Percentiles rank a stretch among this genome's conserved stretches.
phyloP scores from a whole-genome alignment of 2,888 invertebrate species.

The Octodonta nipae region DNA sequence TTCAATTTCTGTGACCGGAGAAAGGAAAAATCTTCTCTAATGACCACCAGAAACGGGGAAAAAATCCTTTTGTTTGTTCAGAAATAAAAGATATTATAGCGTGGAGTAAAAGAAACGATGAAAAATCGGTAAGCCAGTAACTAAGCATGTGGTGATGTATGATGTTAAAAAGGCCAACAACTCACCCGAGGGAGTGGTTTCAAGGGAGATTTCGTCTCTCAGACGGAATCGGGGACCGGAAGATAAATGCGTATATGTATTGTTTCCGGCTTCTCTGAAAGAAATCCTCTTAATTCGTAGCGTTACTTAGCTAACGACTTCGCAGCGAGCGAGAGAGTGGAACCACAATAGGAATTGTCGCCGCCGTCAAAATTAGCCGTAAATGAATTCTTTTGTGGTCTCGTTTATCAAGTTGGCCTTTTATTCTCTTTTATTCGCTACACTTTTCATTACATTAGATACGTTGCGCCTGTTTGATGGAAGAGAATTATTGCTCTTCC shows the following conservation, averaged over 20 bases:
- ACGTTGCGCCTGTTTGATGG: constrained; percentile 22
- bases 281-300: constrained; percentile 36
- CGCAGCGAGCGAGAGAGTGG: constrained; percentile 27
- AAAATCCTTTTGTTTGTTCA: constrained; percentile 18
- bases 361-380: constrained; percentile 33
- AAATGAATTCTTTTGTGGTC: constrained; percentile 32
- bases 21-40: no score
- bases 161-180: constrained; percentile 18
- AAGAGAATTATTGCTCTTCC: no score
- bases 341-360: constrained; percentile 30
- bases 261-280: constrained; percentile 36
- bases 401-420: constrained; percentile 29
- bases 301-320: constrained; percentile 37
- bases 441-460: constrained; percentile 28
- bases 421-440: constrained; percentile 27
- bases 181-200: constrained; percentile 5
- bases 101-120: constrained; percentile 12
- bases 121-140: constrained; percentile 14
- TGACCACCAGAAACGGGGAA: no score
- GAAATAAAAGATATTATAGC: constrained; percentile 17
- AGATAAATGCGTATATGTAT: constrained; percentile 38
- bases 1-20: no score
- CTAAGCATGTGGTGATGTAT: constrained; percentile 21
- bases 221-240: constrained; percentile 23
- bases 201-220: no score